Conservation (phyloP, 2,888 invertebrate genomes). For the Hemicrepidius hirtus region DNA sequence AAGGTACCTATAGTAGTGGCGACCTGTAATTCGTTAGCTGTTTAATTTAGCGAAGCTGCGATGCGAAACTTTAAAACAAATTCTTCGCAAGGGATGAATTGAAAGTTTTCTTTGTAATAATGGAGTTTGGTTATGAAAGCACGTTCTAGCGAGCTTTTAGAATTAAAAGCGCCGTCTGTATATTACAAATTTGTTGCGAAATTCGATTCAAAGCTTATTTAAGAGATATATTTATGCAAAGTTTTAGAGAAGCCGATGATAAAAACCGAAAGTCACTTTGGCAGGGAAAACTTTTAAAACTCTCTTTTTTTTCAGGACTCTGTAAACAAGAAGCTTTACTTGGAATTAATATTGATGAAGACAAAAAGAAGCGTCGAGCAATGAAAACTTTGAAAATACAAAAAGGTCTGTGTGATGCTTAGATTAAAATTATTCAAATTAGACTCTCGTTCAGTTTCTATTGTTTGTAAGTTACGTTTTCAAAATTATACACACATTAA, state of each 20-base stretch:
- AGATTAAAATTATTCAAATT: slow-evolving; percentile 34
- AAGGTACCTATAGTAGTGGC: background rate
- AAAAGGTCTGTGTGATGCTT: slow-evolving; percentile 16
- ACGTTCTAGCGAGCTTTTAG: slow-evolving; percentile 29
- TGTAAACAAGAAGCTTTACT: slow-evolving; percentile 39
- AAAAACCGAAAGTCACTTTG: slow-evolving; percentile 32
- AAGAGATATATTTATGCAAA: slow-evolving; percentile 26
- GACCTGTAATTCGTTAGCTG: slow-evolving; percentile 22
- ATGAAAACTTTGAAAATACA: slow-evolving; percentile 27
- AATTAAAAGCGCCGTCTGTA: slow-evolving; percentile 34
- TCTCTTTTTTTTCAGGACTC: slow-evolving; percentile 24
- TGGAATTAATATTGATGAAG: slow-evolving; percentile 36
- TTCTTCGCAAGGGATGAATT: slow-evolving; percentile 29
- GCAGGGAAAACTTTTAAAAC: slow-evolving; percentile 16
- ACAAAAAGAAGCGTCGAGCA: slow-evolving; percentile 19
- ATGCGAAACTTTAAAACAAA: slow-evolving; percentile 35
- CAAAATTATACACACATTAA: slow-evolving; percentile 26
- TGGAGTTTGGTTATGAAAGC: slow-evolving; percentile 37
- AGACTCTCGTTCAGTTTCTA: background rate
- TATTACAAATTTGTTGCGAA: slow-evolving; percentile 30
- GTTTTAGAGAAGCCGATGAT: slow-evolving; percentile 25
- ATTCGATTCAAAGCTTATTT: slow-evolving; percentile 35
- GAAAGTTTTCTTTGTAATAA: slow-evolving; percentile 44
- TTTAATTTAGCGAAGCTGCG: slow-evolving; percentile 32
- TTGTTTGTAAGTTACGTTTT: slow-evolving; percentile 21